Conservation (phyloP, 2,797 vertebrate genomes). For the Nannoperca obscura region DNA sequence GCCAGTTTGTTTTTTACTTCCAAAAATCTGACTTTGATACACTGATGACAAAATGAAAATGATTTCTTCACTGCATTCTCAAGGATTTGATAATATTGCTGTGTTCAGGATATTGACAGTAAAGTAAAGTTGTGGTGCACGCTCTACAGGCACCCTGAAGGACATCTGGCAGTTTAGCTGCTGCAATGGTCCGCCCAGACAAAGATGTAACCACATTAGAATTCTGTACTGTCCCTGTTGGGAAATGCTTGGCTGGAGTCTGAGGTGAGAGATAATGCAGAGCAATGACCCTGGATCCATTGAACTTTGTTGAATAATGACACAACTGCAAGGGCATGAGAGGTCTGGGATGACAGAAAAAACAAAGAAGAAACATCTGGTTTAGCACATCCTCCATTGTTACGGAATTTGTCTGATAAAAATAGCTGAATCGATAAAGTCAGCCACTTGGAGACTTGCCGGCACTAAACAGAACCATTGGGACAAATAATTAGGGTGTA, state of each 20-base stretch:
- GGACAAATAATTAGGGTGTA: slow-evolving; percentile 7
- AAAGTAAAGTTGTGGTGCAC: slow-evolving; percentile 7
- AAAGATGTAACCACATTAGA: slow-evolving; percentile 61
- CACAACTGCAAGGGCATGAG: slow-evolving; percentile 39
- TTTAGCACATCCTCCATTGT: slow-evolving; percentile 17
- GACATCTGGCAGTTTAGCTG: slow-evolving; percentile 50
- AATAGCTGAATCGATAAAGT: slow-evolving; percentile 9
- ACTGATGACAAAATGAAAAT: not conserved
- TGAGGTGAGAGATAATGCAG: slow-evolving; percentile 55
- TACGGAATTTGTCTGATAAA: slow-evolving; percentile 10
- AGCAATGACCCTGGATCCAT: slow-evolving; percentile 52
- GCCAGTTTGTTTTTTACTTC: no score
- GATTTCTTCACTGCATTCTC: not conserved
- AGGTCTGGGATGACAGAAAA: slow-evolving; percentile 13
- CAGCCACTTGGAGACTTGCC: not conserved
- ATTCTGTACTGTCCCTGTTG: slow-evolving; percentile 55
- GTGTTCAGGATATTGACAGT: not conserved
- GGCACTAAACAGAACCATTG: slow-evolving; percentile 9
- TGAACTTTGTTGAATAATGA: slow-evolving; percentile 47
- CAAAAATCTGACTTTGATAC: slow-evolving; percentile 1
- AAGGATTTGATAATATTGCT: slow-evolving; percentile 14
- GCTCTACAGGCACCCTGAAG: slow-evolving; percentile 11
- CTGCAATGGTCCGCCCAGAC: slow-evolving; percentile 14
- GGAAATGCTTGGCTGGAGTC: slow-evolving; percentile 56
- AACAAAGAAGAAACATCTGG: slow-evolving; percentile 53